phyloP scores from a whole-genome alignment of 2,113 vertebrate species.

The Sturnira hondurensis region DNA sequence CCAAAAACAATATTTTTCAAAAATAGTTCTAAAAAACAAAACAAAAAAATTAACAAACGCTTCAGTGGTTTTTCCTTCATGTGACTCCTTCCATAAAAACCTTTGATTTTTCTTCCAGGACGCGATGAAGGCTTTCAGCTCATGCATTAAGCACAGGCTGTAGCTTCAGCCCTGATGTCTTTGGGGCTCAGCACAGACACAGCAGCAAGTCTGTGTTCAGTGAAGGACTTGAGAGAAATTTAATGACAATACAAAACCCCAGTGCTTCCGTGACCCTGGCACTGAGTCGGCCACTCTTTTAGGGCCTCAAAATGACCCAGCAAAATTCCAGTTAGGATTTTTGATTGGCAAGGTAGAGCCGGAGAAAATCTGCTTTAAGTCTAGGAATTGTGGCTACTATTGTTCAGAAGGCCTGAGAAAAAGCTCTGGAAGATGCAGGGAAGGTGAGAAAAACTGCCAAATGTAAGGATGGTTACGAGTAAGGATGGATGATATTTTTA shows the following conservation, averaged over 20 bases:
- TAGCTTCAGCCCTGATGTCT: background rate
- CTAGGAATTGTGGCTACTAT: background rate
- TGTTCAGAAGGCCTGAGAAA: background rate
- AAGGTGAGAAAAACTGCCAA: background rate
- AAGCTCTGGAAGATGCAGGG: background rate
- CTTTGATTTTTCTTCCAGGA: constrained; percentile 58
- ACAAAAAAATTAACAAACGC: background rate
- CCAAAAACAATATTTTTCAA: background rate
- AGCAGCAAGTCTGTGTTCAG: background rate
- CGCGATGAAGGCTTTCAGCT: constrained; percentile 14
- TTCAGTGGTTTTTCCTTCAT: background rate
- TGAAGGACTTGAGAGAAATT: background rate
- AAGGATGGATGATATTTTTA: background rate
- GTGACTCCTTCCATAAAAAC: background rate
- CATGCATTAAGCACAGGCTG: constrained; percentile 48
- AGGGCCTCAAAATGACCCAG: background rate
- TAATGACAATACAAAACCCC: background rate
- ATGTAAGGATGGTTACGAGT: background rate
- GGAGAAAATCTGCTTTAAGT: background rate
- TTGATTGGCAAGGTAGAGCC: background rate
- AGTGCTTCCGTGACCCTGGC: background rate
- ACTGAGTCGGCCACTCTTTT: background rate
- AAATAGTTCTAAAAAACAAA: background rate
- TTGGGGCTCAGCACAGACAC: background rate
- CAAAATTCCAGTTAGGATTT: background rate